Percentiles rank a stretch among this genome's conserved stretches.
These are phyloP conservation scores for Zophobas atratus DNA, from an alignment of 1,140 invertebrate species.

Conservation along the genomic window DNA sequence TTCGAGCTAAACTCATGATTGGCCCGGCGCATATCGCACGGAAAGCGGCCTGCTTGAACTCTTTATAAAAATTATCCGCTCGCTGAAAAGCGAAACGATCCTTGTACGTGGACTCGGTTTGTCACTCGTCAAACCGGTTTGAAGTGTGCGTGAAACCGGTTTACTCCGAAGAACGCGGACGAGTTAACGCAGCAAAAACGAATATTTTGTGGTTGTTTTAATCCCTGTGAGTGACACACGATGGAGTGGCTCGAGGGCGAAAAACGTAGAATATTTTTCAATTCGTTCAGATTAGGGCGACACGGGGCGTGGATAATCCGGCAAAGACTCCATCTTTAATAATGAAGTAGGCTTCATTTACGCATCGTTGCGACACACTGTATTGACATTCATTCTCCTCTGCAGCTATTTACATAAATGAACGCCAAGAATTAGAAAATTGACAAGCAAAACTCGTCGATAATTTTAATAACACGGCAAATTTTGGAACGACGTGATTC, in stretches of 20 bases:
- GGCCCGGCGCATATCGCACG: constrained; percentile 9
- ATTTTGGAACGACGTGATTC: neutral
- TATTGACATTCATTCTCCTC: constrained; percentile 18
- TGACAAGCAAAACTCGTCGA: neutral
- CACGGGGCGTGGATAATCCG: constrained; percentile 10
- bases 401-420: constrained; percentile 31
- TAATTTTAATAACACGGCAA: constrained; percentile 25
- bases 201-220: constrained; percentile 5
- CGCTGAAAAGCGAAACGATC: neutral
- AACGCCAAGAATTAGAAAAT: constrained; percentile 28
- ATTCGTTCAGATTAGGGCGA: constrained; percentile 20
- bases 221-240: neutral
- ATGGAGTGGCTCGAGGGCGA: neutral
- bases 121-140: no score
- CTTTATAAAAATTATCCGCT: neutral
- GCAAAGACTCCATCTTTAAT: constrained; percentile 7
- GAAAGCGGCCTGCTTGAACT: neutral
- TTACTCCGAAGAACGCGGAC: neutral
- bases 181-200: neutral
- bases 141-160: no score
- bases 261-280: constrained; percentile 13
- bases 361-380: constrained; percentile 16
- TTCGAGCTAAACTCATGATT: constrained; percentile 38
- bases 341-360: constrained; percentile 30
- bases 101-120: no score